Base-by-base conservation (phyloP, 2,797 vertebrate genomes). In the Pangasius sanitwongsei region DNA sequence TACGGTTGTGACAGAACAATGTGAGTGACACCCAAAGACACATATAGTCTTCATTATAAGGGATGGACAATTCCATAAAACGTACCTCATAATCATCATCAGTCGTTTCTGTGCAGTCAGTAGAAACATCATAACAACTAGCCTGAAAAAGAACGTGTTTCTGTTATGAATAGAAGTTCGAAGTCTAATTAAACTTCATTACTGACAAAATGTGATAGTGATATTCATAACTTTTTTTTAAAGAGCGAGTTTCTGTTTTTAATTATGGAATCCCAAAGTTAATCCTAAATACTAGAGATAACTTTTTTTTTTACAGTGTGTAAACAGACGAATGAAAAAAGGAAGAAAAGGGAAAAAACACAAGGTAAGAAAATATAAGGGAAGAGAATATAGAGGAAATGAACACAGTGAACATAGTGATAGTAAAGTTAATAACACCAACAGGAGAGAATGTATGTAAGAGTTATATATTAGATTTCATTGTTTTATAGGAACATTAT, bases 121-220 rank as follows among this genome's bases (percentile, higher is more conserved):
- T 25, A 44, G 93, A 93, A 90, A 91, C 78, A 85, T 83, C 86
- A 18, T 75, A 80, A 70, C 50, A 78, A 88, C 92, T 89, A 89
- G 85, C 91, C 96, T 97, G 92, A 65, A 94, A 94, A 8, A 72
- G 91, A 90, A 93, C 0, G 0, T 25, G 31, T 25, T 25, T 65
- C 28, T n/a, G 15, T 34, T 70, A 65, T n/a, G 63, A 65, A 65
- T 28, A 65, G 0, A 72, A 41, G 70, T 72, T 0, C 6, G 4
- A 37, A 70, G 7, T 31, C 13, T 34, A 34, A 18, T 13, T 75
- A 6, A 75, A 28, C 4, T 75, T 44, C 20, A 75, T 48, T 48
- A 13, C 11, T 18, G 7, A 72, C 6, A 23, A 41, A 74, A 72
- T 41, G 37, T 41, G 37, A 41, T 41, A 41, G 34, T 41, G 16